These are phyloP conservation scores for Schizaphis graminum DNA, from an alignment of 2,888 invertebrate species.

Conservation along the genomic window DNA sequence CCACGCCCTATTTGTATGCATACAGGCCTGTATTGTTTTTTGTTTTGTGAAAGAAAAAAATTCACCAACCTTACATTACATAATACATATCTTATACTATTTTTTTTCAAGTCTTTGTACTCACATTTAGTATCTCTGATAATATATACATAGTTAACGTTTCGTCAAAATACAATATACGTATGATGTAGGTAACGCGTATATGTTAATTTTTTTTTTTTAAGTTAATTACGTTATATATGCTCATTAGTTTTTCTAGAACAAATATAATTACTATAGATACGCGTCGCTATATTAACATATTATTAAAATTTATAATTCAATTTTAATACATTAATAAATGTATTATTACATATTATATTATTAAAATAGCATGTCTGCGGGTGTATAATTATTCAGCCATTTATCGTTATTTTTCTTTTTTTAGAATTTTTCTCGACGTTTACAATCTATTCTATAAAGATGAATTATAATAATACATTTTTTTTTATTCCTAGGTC, in stretches of 20 bases:
- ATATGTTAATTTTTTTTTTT: neutral
- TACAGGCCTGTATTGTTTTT: conserved; percentile 33
- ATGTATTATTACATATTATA: too few species aligned
- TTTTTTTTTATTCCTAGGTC: too few species aligned
- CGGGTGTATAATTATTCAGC: neutral
- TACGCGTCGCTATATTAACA: neutral
- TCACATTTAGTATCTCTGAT: neutral
- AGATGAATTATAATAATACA: too few species aligned
- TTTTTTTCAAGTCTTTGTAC: neutral
- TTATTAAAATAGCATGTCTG: neutral
- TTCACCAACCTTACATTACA: neutral
- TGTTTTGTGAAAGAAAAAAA: neutral
- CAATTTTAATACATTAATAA: neutral
- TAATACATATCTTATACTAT: neutral
- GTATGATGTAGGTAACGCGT: neutral
- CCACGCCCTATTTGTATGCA: conserved; percentile 46
- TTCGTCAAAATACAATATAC: neutral
- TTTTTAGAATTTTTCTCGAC: neutral
- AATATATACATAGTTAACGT: neutral
- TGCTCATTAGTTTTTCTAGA: neutral
- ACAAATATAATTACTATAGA: neutral
- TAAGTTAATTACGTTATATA: neutral
- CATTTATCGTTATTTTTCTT: neutral
- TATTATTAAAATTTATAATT: neutral
- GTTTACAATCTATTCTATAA: neutral